A percentile compares a stretch with the other conserved stretches of the same genome.
Conservation (phyloP, 2,113 vertebrate species). For the Apus apus region DNA sequence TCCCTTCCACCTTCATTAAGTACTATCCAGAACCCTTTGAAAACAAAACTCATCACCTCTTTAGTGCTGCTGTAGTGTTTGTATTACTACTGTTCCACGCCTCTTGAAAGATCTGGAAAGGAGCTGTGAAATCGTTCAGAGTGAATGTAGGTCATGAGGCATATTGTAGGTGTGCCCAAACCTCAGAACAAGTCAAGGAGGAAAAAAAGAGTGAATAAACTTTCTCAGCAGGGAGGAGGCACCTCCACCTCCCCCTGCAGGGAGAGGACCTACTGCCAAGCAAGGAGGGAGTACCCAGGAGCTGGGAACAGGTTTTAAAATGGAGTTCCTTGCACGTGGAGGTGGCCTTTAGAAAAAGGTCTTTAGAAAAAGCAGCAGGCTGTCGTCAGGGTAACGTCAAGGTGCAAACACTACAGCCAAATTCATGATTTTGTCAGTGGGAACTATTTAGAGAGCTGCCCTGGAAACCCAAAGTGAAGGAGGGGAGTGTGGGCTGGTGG, state of each 20-base stretch:
- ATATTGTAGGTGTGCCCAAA: conserved; percentile 4
- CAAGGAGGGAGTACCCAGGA: not conserved
- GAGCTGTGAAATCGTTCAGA: accelerated
- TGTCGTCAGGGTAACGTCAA: not conserved
- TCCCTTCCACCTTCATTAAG: not conserved
- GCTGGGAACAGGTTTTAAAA: not conserved
- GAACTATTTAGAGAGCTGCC: not conserved
- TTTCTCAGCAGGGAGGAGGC: not conserved
- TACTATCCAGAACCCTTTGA: not conserved
- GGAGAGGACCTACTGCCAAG: not conserved
- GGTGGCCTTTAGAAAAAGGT: not conserved
- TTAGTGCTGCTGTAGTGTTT: not conserved
- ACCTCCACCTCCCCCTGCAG: conserved; percentile 36
- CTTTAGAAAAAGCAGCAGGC: not conserved
- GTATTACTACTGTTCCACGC: not conserved
- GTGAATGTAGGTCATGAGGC: conserved; percentile 2
- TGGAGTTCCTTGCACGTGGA: not conserved
- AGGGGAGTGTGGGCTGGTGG: not conserved
- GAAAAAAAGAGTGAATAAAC: conserved; percentile 2
- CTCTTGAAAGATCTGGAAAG: not conserved
- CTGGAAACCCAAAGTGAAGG: not conserved
- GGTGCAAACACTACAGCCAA: not conserved
- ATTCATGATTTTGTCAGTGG: not conserved
- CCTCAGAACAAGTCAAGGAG: not conserved
- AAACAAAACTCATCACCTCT: not conserved